Evolutionary conservation across 2,113 vertebrate genomes (phyloP).

Genomic region (Lynx canadensis): DNA sequence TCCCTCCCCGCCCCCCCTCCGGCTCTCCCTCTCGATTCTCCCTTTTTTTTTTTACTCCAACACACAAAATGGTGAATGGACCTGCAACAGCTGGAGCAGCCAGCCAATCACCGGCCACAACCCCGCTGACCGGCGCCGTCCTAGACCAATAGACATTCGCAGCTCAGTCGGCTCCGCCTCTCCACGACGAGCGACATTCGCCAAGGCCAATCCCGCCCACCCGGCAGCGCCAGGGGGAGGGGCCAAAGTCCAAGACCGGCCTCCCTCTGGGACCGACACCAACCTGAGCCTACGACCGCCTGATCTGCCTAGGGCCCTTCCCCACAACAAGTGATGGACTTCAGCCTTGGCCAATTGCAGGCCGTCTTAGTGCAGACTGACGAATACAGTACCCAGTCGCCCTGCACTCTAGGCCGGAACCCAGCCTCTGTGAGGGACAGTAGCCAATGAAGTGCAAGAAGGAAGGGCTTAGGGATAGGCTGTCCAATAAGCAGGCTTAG

Average conservation of each 20-base stretch:
- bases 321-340: conserved; percentile 44
- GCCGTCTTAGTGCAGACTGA: conserved; percentile 60
- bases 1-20: conserved; percentile 77
- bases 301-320: conserved; percentile 55
- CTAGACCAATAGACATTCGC: conserved; percentile 84
- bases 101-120: conserved; percentile 89
- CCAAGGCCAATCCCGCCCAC: conserved; percentile 81
- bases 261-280: conserved; percentile 79
- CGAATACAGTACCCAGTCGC: conserved; percentile 93
- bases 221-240: conserved; percentile 68
- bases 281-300: conserved; percentile 82
- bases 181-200: conserved; percentile 71
- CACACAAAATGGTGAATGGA: conserved; percentile 99
- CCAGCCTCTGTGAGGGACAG: conserved; percentile 85
- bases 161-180: conserved; percentile 42
- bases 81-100: conserved; percentile 93
- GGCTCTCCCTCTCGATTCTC: conserved; percentile 84
- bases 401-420: conserved; percentile 62
- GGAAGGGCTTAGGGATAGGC: conserved; percentile 81
- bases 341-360: not conserved
- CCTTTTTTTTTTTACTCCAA: conserved; percentile 93
- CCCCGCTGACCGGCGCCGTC: conserved; percentile 86
- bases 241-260: conserved; percentile 77
- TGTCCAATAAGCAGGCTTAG: conserved; percentile 83
- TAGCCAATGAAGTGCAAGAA: conserved; percentile 89